Percentiles rank a stretch among this genome's conserved stretches.
Conservation (phyloP, 1,140 invertebrate genomes). For the Tetranychus urticae region DNA sequence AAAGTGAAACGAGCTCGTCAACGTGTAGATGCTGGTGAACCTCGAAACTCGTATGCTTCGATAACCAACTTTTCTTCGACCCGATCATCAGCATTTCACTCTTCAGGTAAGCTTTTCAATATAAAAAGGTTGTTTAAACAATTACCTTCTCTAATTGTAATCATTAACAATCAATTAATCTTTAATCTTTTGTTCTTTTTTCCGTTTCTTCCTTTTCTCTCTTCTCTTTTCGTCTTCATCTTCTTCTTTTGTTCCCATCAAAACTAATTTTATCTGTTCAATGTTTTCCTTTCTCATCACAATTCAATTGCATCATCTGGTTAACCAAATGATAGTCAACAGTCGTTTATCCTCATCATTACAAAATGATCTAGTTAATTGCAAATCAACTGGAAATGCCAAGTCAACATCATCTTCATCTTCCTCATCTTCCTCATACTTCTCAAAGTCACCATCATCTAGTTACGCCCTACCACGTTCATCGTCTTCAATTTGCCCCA, state of each 20-base stretch:
- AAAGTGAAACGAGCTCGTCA: conserved; percentile 71
- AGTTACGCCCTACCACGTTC: conserved; percentile 1
- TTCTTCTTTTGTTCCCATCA: too few species aligned
- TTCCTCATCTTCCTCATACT: too few species aligned
- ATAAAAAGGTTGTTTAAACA: background rate
- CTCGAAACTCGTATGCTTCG: conserved; percentile 68
- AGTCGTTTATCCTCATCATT: too few species aligned
- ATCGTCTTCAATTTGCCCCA: background rate
- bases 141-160: too few species aligned
- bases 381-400: background rate
- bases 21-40: conserved; percentile 77
- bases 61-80: conserved; percentile 46
- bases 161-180: background rate
- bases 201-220: background rate
- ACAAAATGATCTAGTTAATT: too few species aligned
- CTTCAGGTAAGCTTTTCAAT: background rate
- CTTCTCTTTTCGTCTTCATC: background rate
- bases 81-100: background rate
- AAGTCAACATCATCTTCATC: background rate
- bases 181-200: background rate
- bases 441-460: background rate
- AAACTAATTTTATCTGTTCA: too few species aligned
- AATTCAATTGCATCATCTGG: too few species aligned
- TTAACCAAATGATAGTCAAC: too few species aligned
- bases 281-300: too few species aligned